A percentile compares a stretch with the other conserved stretches of the same genome.
Evolutionary conservation across 2,113 vertebrate species (phyloP).

Genomic region (Aldabrachelys gigantea): DNA sequence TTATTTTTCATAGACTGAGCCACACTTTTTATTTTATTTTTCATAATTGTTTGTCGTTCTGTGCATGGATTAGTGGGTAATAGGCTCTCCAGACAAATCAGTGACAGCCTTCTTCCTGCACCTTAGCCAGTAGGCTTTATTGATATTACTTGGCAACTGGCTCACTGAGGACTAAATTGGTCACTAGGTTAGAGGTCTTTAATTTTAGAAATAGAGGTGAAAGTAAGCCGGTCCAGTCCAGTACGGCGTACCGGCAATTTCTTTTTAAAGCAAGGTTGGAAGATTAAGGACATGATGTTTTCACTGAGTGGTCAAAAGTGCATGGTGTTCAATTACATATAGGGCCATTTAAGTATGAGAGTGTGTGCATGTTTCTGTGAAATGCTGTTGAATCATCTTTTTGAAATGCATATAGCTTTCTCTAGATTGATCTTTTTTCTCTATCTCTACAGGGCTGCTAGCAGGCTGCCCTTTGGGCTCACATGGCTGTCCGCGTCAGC

Average conservation of each 20-base stretch:
- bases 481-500: neutral
- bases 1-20: slow-evolving; percentile 27
- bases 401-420: slow-evolving; percentile 22
- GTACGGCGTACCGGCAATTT: neutral
- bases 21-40: neutral
- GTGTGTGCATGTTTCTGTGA: neutral
- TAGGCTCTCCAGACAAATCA: neutral
- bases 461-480: neutral
- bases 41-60: slow-evolving; percentile 30
- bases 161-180: neutral
- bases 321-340: slow-evolving; percentile 17
- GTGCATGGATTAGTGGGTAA: slow-evolving; percentile 12
- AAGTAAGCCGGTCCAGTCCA: too few relatives aligned
- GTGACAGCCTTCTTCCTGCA: neutral
- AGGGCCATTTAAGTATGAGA: neutral
- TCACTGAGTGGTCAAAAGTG: slow-evolving; percentile 4
- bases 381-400: neutral
- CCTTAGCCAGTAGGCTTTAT: neutral
- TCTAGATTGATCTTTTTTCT: neutral
- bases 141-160: neutral
- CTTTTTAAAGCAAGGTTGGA: slow-evolving; percentile 29
- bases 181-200: slow-evolving; percentile 13
- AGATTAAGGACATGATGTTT: slow-evolving; percentile 51
- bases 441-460: neutral
- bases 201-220: neutral